A percentile compares a stretch with the other conserved stretches of the same genome.
phyloP scores from a whole-genome alignment of 2,797 vertebrate genomes.

The Syngnathus acus region DNA sequence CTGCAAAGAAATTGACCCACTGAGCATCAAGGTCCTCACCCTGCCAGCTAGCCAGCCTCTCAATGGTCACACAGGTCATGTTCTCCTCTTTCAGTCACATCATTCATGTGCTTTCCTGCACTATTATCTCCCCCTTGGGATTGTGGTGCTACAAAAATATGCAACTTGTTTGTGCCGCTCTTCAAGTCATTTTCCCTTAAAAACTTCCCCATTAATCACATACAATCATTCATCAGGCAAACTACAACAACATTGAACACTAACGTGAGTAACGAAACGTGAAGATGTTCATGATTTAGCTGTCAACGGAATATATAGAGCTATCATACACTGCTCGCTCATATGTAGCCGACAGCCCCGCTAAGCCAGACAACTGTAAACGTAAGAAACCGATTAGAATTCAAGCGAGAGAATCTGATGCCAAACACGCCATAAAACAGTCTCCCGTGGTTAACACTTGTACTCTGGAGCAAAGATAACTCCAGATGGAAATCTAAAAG shows the following conservation, averaged over 20 bases:
- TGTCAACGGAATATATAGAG: background rate
- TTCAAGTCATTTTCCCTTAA: background rate
- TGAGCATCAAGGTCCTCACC: background rate
- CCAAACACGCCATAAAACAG: constrained; percentile 12
- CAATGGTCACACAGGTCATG: background rate
- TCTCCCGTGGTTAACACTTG: constrained; percentile 1
- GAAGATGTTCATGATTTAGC: background rate
- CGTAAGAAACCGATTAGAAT: constrained; percentile 3
- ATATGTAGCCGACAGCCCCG: background rate
- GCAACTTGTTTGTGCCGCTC: background rate
- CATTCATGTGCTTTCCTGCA: background rate
- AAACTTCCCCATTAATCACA: background rate
- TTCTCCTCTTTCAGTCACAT: constrained; percentile 1
- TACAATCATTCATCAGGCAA: background rate
- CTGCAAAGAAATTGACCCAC: background rate
- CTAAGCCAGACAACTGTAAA: background rate
- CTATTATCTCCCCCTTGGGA: background rate
- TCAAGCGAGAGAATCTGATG: constrained; percentile 13
- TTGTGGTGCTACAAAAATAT: background rate
- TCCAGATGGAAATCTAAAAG: constrained; percentile 23
- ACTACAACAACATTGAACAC: background rate
- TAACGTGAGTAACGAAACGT: background rate
- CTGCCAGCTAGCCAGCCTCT: background rate
- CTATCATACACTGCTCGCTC: background rate
- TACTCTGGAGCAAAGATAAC: constrained; percentile 10